Evolutionary conservation across 1,140 invertebrate genomes (phyloP), one percentile per base, ranked within the genome.

Genomic region (Tetramorium alpestre): DNA sequence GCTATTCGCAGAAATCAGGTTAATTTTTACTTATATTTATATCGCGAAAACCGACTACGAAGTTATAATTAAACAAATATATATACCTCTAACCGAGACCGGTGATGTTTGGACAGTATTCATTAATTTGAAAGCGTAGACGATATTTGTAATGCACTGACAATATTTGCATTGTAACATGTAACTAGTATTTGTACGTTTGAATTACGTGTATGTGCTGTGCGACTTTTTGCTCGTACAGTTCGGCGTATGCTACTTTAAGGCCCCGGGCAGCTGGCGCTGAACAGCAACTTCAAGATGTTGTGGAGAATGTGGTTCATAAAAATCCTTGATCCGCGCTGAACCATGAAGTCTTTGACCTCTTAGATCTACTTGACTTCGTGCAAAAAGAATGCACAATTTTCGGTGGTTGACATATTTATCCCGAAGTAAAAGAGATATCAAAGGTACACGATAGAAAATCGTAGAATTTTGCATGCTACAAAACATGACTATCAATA

Each of bases 91-190:
- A 67, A 65, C 22, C 11, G 25, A 72, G 44, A 84, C 28, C 47
- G 5, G 10, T 47, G 33, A 72, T 49, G 44, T 73, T 84, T 84
- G 44, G 8, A 41, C 49, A 41, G 47, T 10, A 22, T 62, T 84
- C 54, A 62, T 84, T 75, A 84, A 73, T 25, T 67, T 47, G 10
- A 75, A 84, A 49, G 69, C 51, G n/a, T 22, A 54, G n/a, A 84
- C 69, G 8, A 47, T 84, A 81, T 84, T 60, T 38, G 54, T 62
- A 33, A 75, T 84, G 56, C 54, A 28, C 28, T 41, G 67, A 33
- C 25, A 73, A 60, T 73, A 62, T 84, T 84, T 62, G 54, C 28
- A 33, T 73, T 56, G 33, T 28, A 41, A 13, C 18, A 22, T 47
- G 22, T 67, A 58, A 54, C 54, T 56, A 73, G 58, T 84, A 62